These are phyloP conservation scores for Platycercus adscitus DNA, from an alignment of 2,113 vertebrate species.

Conservation along the genomic window DNA sequence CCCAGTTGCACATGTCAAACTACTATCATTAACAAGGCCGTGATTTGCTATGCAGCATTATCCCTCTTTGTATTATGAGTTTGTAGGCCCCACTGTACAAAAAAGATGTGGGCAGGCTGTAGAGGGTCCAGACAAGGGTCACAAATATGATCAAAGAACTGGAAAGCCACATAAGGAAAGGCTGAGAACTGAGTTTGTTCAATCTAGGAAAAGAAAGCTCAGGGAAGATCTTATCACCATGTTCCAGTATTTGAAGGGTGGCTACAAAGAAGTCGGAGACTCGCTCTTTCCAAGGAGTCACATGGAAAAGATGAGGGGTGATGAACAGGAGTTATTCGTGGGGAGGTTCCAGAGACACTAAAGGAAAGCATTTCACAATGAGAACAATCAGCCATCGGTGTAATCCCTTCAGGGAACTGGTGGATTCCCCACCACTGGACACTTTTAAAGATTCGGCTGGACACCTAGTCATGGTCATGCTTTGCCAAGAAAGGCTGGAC, in stretches of 20 bases:
- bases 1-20: fast-evolving
- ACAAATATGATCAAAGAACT: neutral
- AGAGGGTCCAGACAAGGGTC: neutral
- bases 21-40: neutral
- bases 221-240: neutral
- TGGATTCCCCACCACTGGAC: neutral
- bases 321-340: neutral
- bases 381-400: neutral
- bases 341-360: neutral
- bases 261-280: neutral
- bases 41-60: neutral
- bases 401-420: neutral
- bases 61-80: neutral
- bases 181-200: neutral
- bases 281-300: neutral
- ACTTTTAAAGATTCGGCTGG: neutral
- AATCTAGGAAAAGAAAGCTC: neutral
- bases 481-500: neutral
- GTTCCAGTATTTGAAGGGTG: neutral
- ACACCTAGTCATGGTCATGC: neutral
- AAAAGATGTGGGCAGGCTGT: neutral
- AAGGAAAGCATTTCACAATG: neutral
- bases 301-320: neutral
- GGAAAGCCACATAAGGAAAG: neutral
- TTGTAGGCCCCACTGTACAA: neutral